phyloP scores from a whole-genome alignment of 2,113 vertebrate genomes.

The Sceloporus tristichus region DNA sequence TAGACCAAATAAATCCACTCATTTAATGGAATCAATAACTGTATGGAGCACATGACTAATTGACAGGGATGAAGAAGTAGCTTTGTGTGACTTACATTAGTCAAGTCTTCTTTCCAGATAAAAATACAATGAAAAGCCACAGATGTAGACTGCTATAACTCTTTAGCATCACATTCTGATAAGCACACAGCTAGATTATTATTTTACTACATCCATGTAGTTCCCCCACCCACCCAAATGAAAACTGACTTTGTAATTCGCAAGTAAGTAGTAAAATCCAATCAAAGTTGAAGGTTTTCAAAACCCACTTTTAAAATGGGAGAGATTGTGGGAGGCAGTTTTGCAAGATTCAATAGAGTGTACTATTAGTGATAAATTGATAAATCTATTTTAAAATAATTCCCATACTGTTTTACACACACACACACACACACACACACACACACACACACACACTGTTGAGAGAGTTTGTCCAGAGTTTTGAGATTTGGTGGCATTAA shows the following conservation, averaged over 20 bases:
- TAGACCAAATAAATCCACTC: neutral
- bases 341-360: too few species aligned
- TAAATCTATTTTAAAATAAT: too few species aligned
- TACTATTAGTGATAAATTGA: too few species aligned
- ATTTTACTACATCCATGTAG: neutral
- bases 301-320: neutral
- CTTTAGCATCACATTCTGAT: conserved; percentile 22
- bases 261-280: conserved; percentile 29
- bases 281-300: conserved; percentile 8
- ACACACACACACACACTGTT: too few species aligned
- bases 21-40: conserved; percentile 19
- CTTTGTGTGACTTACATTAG: neutral
- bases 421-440: too few species aligned
- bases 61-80: conserved; percentile 22
- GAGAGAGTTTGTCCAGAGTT: too few species aligned
- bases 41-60: neutral
- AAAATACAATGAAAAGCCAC: conserved; percentile 17
- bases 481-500: too few species aligned
- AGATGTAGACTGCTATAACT: neutral
- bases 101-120: conserved; percentile 31
- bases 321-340: neutral
- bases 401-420: too few species aligned
- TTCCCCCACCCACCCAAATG: too few species aligned
- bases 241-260: conserved; percentile 10
- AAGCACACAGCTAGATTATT: neutral